Base-by-base conservation (phyloP, 1,140 invertebrate genomes). In the Drosophila kanapiae region DNA sequence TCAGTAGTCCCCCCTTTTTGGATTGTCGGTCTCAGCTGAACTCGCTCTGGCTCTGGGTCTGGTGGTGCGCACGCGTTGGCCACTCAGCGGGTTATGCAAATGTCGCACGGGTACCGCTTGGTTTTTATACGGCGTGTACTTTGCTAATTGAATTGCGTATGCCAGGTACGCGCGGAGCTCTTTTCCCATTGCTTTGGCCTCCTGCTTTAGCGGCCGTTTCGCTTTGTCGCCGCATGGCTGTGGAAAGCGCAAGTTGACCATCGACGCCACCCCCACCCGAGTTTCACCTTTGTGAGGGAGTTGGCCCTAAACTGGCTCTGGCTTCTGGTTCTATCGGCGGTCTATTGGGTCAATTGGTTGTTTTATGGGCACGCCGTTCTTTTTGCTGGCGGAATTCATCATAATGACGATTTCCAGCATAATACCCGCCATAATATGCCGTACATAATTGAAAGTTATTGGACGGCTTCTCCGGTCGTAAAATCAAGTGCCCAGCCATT, bases 61-160 rank as follows among this genome's bases (percentile, higher is more conserved):
- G 61, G 75, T 76, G 79, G 78, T 92, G 71, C 79, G 78, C 78
- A 78, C 91, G 59, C 85, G 72, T 63, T 72, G 87, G 86, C 91
- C 76, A 90, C 81, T 86, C 85, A 91, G 77, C 62, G 78, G 88
- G 80, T 87, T 92, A 92, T 92, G 91, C 84, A 92, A 91, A 91
- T 91, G 85, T 67, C 64, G 67, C 60, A 68, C 57, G 77, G 80
- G 69, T 48, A 71, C 37, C 59, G 69, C 78, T 76, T 82, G 80
- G 82, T 92, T 92, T 92, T 92, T 92, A 92, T 92, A 92, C 85
- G 69, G 75, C 85, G 62, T 49, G 71, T 86, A 91, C 45, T 91
- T 92, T 92, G 79, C 80, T 84, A 87, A 92, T 92, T 91, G 78
- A 91, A 88, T 91, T 92, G 76, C 74, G 84, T 88, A 86, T 90